Evolutionary conservation across 2,888 invertebrate genomes (phyloP), one percentile per base, ranked within the genome.

Genomic region (Caenorhabditis panamensis): DNA sequence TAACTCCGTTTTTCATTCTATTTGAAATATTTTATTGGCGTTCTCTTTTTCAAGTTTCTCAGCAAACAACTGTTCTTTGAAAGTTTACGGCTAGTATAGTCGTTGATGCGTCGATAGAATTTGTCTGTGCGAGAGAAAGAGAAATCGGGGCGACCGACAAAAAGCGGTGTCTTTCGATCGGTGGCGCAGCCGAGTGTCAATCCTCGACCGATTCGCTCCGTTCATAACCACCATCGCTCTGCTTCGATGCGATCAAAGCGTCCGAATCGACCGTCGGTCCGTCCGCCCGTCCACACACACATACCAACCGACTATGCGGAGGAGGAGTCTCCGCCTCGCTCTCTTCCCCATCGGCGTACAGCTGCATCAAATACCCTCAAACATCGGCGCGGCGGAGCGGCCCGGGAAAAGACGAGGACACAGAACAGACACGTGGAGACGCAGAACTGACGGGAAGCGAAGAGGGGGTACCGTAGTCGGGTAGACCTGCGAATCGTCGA

Each of bases 401-500:
- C 24, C 31, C 37, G 37, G 53, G 62, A 28, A 71, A 44, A 26
- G 18, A 4, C 37, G 36, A 62, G 54, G 61, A 51, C 28, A 28
- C 49, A 44, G 20, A 36, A 56, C 1, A 31, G 53, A 54, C 41
- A 31, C 22, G 24, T 22, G 53, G 75, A 75, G 75, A 75, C 75
- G 75, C 75, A 75, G 72, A 26, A 51, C 26, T 20, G 47, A 47
- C 47, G 47, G 47, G 47, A 47, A 20, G 47, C 2, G 18, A 26
- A 51, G 59, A 37, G 71, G 56, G 24, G 59, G 51, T 80, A 82
- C 82, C 76, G 82, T 82, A 82, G 31, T 51, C 51, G 36, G 22
- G 26, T 24, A 56, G 56, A 71, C 82, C 82, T 82, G 82, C 82
- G 75, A 76, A 82, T 82, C 82, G 72, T 64, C 73, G 64, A 82